phyloP scores from a whole-genome alignment of 2,797 vertebrate genomes.

The Tarsius wallacei region DNA sequence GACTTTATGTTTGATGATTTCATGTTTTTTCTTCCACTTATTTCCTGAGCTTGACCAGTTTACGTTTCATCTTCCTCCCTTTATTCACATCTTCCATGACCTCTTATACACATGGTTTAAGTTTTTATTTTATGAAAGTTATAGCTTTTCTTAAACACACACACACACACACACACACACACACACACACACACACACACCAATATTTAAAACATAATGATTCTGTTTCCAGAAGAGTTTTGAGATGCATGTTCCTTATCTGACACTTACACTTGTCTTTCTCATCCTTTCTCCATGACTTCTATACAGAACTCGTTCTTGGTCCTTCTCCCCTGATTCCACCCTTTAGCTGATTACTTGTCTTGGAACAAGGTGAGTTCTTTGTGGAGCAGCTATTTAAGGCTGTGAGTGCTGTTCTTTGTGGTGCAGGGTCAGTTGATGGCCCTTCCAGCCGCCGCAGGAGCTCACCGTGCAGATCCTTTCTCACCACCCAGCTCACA shows the following conservation, averaged over 20 bases:
- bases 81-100: not conserved
- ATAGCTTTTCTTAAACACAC: not conserved
- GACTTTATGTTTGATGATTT: not conserved
- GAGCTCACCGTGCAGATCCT: not conserved
- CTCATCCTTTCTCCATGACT: not conserved
- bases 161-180: not conserved
- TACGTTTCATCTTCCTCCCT: not conserved
- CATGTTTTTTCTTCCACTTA: not conserved
- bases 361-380: not conserved
- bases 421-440: not conserved
- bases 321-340: not conserved
- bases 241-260: not conserved
- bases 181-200: not conserved
- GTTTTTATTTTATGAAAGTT: not conserved
- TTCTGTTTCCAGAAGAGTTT: not conserved
- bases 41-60: not conserved
- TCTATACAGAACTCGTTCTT: not conserved
- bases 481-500: not conserved
- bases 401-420: not conserved
- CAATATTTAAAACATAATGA: not conserved
- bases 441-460: not conserved
- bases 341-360: not conserved
- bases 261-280: not conserved
- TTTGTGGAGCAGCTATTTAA: not conserved
- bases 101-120: not conserved